phyloP scores from a whole-genome alignment of 2,113 vertebrate genomes.

The Copsychus sechellarum region DNA sequence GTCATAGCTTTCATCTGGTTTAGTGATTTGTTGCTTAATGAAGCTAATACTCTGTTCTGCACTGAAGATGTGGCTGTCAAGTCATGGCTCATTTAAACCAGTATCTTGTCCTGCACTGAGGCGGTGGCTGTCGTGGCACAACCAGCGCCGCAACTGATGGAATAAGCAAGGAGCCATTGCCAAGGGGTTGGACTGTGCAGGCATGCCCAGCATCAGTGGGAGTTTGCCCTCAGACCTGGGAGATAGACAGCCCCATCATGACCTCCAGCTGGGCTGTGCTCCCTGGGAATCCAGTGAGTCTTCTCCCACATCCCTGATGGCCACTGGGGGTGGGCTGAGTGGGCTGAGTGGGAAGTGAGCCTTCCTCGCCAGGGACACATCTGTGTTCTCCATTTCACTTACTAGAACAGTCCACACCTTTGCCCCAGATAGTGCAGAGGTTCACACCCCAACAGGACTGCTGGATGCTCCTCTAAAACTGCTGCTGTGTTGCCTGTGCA shows the following conservation, averaged over 20 bases:
- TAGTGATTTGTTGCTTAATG: constrained; percentile 12
- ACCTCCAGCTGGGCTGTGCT: not conserved
- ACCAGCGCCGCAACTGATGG: not conserved
- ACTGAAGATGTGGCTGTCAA: not conserved
- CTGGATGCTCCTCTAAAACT: not conserved
- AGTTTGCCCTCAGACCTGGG: not conserved
- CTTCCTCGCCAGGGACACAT: not conserved
- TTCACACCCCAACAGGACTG: fast-evolving
- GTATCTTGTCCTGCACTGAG: not conserved
- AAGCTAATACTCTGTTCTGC: not conserved
- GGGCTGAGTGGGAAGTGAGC: not conserved
- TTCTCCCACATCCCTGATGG: not conserved
- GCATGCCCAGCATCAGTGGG: fast-evolving
- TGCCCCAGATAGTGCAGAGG: not conserved
- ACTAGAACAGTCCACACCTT: not conserved
- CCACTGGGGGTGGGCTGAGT: fast-evolving
- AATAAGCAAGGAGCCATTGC: fast-evolving
- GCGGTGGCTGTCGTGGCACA: fast-evolving
- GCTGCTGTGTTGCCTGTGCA: not conserved
- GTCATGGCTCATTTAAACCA: not conserved
- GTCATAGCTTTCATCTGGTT: not conserved
- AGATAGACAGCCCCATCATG: not conserved
- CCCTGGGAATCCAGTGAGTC: fast-evolving
- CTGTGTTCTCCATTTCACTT: not conserved
- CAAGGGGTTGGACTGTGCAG: not conserved